Conservation (phyloP, 2,888 invertebrate genomes). For the Stenoptilia bipunctidactyla region DNA sequence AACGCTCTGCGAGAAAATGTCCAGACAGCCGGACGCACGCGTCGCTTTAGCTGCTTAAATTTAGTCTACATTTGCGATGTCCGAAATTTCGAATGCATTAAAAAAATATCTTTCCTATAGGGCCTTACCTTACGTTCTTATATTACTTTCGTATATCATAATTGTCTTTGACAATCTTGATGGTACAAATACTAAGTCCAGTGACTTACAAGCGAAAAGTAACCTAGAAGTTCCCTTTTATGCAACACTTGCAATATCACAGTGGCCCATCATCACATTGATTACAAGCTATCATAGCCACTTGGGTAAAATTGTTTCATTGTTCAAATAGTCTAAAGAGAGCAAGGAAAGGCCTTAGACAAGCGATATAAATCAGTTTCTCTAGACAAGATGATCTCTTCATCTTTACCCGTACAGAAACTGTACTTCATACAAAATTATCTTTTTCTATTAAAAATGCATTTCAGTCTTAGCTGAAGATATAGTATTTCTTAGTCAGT, state of each 20-base stretch:
- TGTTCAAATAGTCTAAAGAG: constrained; percentile 52
- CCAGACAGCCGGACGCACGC: too few relatives aligned
- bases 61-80: constrained; percentile 40
- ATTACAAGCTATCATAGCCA: neutral
- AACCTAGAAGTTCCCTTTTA: constrained; percentile 30
- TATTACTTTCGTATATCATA: constrained; percentile 64
- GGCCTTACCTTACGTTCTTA: constrained; percentile 68
- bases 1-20: too few relatives aligned
- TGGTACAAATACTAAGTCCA: constrained; percentile 44
- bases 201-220: constrained; percentile 35
- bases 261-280: constrained; percentile 17
- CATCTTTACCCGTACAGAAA: too few relatives aligned
- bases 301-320: constrained; percentile 35
- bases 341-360: constrained; percentile 51
- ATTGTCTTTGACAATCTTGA: constrained; percentile 64
- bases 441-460: constrained; percentile 54
- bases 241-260: constrained; percentile 40
- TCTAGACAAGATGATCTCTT: constrained; percentile 32
- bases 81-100: constrained; percentile 63
- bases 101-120: constrained; percentile 66
- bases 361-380: constrained; percentile 22
- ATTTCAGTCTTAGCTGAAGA: constrained; percentile 45
- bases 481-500: constrained; percentile 40
- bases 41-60: constrained; percentile 8
- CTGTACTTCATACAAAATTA: constrained; percentile 28